Evolutionary conservation across 1,140 invertebrate species (phyloP).

Genomic region (Euborellia annulipes): DNA sequence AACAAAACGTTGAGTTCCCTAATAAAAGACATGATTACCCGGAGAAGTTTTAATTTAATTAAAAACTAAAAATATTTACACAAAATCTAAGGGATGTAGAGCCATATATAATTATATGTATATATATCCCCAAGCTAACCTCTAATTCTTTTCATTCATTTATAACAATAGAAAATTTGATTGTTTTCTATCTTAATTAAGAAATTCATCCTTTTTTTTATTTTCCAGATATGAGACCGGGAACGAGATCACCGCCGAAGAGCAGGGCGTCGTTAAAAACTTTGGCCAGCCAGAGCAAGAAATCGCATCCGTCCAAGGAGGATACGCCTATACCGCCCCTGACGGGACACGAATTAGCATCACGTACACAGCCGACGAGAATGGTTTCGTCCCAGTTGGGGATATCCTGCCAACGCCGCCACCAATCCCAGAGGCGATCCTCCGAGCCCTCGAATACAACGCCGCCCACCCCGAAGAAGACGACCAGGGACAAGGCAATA

Average conservation of each 20-base stretch:
- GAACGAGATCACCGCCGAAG: slow-evolving; percentile 37
- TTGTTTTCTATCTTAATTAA: too few species aligned
- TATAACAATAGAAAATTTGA: too few species aligned
- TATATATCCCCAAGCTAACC: too few species aligned
- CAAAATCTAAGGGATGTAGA: too few species aligned
- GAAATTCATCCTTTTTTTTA: too few species aligned
- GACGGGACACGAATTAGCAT: slow-evolving; percentile 52
- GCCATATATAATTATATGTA: too few species aligned
- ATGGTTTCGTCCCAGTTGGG: slow-evolving; percentile 46
- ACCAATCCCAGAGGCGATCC: slow-evolving; percentile 27
- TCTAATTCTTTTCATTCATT: too few species aligned
- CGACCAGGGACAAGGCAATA: not conserved
- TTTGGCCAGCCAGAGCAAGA: not conserved
- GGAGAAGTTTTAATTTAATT: too few species aligned
- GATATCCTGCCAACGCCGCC: slow-evolving; percentile 34
- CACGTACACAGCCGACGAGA: slow-evolving; percentile 59
- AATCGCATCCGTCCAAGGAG: slow-evolving; percentile 32
- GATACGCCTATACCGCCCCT: slow-evolving; percentile 53
- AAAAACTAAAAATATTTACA: too few species aligned
- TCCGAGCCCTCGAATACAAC: slow-evolving; percentile 29
- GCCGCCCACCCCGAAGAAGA: slow-evolving; percentile 19
- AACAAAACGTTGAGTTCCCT: too few species aligned
- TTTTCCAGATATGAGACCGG: slow-evolving; percentile 32
- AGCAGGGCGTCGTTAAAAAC: slow-evolving; percentile 33
- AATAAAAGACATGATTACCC: too few species aligned